These are phyloP conservation scores for Enteromius argenteus DNA, from an alignment of 2,797 vertebrate genomes.

Conservation along the genomic window DNA sequence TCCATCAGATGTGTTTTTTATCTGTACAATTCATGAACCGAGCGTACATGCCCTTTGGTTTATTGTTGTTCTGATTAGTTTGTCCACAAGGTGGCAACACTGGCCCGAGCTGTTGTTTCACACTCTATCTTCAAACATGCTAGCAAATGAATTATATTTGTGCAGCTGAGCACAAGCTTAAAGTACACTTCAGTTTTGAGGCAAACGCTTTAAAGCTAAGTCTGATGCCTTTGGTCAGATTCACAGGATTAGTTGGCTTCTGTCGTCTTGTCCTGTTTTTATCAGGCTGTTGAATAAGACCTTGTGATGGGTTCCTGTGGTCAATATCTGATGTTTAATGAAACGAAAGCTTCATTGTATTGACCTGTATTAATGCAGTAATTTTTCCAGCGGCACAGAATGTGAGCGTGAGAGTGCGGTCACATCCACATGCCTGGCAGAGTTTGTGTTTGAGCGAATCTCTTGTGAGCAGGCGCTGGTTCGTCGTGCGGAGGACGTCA, in stretches of 20 bases:
- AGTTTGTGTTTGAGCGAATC: background rate
- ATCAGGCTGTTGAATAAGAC: background rate
- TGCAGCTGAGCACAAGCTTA: background rate
- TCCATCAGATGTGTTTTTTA: background rate
- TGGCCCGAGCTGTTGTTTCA: background rate
- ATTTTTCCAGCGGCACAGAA: background rate
- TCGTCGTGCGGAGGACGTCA: constrained; percentile 71
- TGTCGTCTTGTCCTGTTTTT: background rate
- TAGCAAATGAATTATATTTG: background rate
- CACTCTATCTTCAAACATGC: background rate
- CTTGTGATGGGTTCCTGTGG: background rate
- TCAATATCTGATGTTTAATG: background rate
- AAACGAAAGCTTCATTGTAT: background rate
- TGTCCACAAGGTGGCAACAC: background rate
- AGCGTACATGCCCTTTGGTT: background rate
- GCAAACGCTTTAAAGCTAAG: no score
- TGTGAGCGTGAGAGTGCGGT: background rate
- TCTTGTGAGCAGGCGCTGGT: constrained; percentile 68
- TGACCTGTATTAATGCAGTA: background rate
- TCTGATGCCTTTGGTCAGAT: background rate
- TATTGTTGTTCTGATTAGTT: background rate
- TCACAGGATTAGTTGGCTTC: background rate
- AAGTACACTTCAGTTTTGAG: no score
- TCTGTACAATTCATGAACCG: background rate
- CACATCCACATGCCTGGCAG: background rate